Percentiles rank a stretch among this genome's conserved stretches.
These are phyloP conservation scores for Polypterus senegalus DNA, from an alignment of 2,113 vertebrate genomes.

Conservation along the genomic window DNA sequence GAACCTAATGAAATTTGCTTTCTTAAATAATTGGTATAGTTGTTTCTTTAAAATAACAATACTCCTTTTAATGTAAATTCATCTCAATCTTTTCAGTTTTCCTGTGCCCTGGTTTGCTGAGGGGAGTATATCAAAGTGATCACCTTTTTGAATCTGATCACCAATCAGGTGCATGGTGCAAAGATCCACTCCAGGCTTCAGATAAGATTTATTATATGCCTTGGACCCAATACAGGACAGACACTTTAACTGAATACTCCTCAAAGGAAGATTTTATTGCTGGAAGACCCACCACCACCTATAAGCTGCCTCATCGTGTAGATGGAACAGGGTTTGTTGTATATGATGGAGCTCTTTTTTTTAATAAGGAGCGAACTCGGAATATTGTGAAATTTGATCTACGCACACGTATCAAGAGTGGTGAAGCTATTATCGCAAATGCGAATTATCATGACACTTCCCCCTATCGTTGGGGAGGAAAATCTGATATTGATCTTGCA, in stretches of 20 bases:
- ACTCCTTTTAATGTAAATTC: conserved; percentile 36
- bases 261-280: conserved; percentile 97
- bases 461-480: conserved; percentile 94
- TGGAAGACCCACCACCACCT: conserved; percentile 86
- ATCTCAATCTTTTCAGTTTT: conserved; percentile 78
- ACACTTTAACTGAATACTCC: conserved; percentile 88
- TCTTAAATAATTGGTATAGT: no score
- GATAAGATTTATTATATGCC: conserved; percentile 99
- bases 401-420: conserved; percentile 90
- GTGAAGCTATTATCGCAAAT: conserved; percentile 92
- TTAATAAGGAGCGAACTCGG: conserved; percentile 95
- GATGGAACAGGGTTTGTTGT: conserved; percentile 95
- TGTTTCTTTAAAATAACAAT: no score
- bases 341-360: conserved; percentile 91
- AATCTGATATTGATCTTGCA: conserved; percentile 91
- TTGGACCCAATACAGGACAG: conserved; percentile 91
- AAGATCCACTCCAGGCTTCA: conserved; percentile 91
- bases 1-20: no score
- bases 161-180: conserved; percentile 98
- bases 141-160: conserved; percentile 97
- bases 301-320: conserved; percentile 90
- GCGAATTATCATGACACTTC: conserved; percentile 98
- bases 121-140: conserved; percentile 94
- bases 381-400: conserved; percentile 97
- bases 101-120: conserved; percentile 91